phyloP scores from a whole-genome alignment of 2,113 vertebrate species.

The Xenotilapia longispinis region DNA sequence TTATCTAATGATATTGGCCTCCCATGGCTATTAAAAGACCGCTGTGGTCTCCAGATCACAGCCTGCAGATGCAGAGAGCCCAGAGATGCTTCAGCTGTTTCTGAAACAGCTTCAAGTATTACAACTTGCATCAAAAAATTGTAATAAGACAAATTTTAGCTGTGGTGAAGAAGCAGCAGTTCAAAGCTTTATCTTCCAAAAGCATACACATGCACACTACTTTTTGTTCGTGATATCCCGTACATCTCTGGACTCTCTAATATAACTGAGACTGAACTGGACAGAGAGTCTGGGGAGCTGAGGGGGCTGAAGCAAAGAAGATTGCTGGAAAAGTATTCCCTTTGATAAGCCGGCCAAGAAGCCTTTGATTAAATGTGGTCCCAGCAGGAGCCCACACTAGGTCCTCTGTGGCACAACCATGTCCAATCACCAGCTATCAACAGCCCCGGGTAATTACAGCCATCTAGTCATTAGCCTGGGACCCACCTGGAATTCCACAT shows the following conservation, averaged over 20 bases:
- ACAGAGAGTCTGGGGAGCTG: slow-evolving; percentile 28
- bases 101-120: background rate
- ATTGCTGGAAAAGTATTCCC: slow-evolving; percentile 70
- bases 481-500: slow-evolving; percentile 67
- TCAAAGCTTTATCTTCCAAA: background rate
- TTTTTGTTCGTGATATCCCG: background rate
- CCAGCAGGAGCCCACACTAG: slow-evolving; percentile 65
- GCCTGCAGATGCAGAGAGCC: background rate
- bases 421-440: slow-evolving; percentile 69
- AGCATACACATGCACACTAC: background rate
- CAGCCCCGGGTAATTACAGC: slow-evolving; percentile 67
- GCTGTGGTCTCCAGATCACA: background rate
- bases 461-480: slow-evolving; percentile 67
- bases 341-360: slow-evolving; percentile 69
- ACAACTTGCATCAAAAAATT: background rate
- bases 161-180: background rate
- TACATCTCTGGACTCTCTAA: slow-evolving; percentile 4
- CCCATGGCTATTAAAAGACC: slow-evolving; percentile 26
- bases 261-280: slow-evolving; percentile 12
- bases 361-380: slow-evolving; percentile 63
- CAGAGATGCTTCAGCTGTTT: background rate
- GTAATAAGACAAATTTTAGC: background rate
- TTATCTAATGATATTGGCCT: slow-evolving; percentile 25
- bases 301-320: slow-evolving; percentile 51
- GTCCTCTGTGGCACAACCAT: slow-evolving; percentile 62